phyloP scores from a whole-genome alignment of 2,797 vertebrate genomes.

The Pseudotriccus pelzelni region DNA sequence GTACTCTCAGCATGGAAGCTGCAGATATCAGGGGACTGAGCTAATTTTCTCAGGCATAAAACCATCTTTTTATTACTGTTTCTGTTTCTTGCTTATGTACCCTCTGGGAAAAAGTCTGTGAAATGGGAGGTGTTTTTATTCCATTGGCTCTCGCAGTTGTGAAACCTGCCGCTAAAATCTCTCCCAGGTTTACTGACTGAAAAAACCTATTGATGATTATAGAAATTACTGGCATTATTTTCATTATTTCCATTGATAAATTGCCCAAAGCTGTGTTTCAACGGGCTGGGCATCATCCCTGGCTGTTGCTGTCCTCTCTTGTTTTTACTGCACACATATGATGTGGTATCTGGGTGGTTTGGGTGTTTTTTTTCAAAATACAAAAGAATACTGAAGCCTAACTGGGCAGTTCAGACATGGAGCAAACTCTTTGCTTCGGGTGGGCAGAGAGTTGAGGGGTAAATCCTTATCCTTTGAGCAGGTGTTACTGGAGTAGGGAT shows the following conservation, averaged over 20 bases:
- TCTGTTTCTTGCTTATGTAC: background rate
- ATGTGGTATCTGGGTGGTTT: background rate
- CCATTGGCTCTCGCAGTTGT: fast-evolving
- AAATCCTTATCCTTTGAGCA: background rate
- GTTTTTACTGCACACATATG: background rate
- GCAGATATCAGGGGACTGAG: background rate
- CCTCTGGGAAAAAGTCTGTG: fast-evolving
- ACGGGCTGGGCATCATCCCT: background rate
- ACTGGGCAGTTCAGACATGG: background rate
- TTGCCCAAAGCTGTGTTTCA: background rate
- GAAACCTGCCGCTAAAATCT: background rate
- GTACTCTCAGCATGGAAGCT: background rate
- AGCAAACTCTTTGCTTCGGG: background rate
- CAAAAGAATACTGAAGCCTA: background rate
- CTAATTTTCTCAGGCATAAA: background rate
- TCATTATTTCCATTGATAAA: background rate
- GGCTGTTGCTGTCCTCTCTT: background rate
- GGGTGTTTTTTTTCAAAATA: fast-evolving
- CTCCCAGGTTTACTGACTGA: background rate
- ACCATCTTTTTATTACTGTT: background rate
- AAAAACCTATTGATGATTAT: background rate
- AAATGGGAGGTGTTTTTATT: background rate
- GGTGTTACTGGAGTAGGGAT: fast-evolving
- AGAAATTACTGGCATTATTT: background rate
- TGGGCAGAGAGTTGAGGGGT: background rate